A percentile compares a stretch with the other conserved stretches of the same genome.
Conservation (phyloP, 2,113 vertebrate species). For the Amphilophus citrinellus region DNA sequence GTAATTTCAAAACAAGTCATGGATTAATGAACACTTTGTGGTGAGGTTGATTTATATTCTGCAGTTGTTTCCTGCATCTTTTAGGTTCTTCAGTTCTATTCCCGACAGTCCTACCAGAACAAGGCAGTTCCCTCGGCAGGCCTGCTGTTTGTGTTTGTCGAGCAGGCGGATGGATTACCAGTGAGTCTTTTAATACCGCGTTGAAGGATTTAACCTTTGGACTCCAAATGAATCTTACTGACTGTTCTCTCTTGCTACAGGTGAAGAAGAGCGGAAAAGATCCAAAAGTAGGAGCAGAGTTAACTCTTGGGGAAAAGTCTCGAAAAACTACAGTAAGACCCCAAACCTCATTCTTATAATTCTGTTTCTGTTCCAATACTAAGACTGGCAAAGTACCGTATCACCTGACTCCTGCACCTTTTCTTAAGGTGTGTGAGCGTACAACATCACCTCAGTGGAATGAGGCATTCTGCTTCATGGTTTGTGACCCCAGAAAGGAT, state of each 20-base stretch:
- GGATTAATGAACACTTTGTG: neutral
- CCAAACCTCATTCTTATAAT: neutral
- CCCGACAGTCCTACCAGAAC: conserved; percentile 84
- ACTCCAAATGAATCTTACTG: neutral
- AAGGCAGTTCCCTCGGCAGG: conserved; percentile 85
- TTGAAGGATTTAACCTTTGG: neutral
- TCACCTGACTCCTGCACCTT: neutral
- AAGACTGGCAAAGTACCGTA: neutral
- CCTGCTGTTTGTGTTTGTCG: conserved; percentile 87
- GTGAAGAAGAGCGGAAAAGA: conserved; percentile 89
- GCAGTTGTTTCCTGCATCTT: neutral
- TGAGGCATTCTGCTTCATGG: conserved; percentile 86
- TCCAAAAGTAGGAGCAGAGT: conserved; percentile 83
- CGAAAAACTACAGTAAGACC: conserved; percentile 87
- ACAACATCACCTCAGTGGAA: conserved; percentile 86
- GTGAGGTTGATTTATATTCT: neutral
- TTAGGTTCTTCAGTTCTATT: conserved; percentile 86
- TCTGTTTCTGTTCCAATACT: neutral
- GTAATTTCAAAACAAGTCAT: neutral
- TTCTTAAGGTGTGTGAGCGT: conserved; percentile 82
- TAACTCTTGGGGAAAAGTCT: conserved; percentile 78
- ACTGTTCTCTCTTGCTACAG: conserved; percentile 69
- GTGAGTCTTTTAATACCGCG: conserved; percentile 76
- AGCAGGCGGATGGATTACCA: conserved; percentile 84
- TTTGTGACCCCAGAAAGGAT: conserved; percentile 85